Conservation (phyloP, 2,888 invertebrate species). For the Ennomos erosarius region DNA sequence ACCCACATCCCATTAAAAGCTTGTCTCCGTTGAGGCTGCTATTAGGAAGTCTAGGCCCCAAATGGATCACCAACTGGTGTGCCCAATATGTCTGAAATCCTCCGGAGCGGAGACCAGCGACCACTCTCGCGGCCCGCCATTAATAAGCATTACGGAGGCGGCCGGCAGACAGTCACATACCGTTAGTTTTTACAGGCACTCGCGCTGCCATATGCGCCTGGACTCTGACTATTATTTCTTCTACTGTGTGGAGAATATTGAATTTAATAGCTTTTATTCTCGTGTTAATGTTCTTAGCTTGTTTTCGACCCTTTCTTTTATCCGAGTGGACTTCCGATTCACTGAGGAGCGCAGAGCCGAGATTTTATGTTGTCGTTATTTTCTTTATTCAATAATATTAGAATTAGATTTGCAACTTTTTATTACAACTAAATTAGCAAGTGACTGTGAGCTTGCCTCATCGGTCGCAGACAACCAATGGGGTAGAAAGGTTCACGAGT, state of each 20-base stretch:
- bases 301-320: conserved; percentile 19
- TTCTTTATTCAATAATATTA: too few species aligned
- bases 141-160: conserved; percentile 36
- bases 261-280: conserved; percentile 31
- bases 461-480: too few species aligned
- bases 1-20: too few species aligned
- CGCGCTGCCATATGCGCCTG: conserved; percentile 34
- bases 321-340: conserved; percentile 13
- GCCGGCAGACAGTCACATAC: conserved; percentile 32
- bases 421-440: too few species aligned
- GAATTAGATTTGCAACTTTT: too few species aligned
- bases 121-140: conserved; percentile 19
- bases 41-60: conserved; percentile 8
- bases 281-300: conserved; percentile 23
- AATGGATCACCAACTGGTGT: conserved; percentile 26
- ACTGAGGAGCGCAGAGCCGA: conserved; percentile 13
- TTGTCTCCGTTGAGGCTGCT: too few species aligned
- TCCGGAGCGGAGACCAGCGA: conserved; percentile 11
- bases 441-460: too few species aligned
- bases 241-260: conserved; percentile 25
- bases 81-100: conserved; percentile 27
- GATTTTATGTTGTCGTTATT: neutral
- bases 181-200: conserved; percentile 42
- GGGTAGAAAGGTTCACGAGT: too few species aligned
- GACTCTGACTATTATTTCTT: conserved; percentile 22